Evolutionary conservation across 2,113 vertebrate genomes (phyloP).

Genomic region (Bos indicus): DNA sequence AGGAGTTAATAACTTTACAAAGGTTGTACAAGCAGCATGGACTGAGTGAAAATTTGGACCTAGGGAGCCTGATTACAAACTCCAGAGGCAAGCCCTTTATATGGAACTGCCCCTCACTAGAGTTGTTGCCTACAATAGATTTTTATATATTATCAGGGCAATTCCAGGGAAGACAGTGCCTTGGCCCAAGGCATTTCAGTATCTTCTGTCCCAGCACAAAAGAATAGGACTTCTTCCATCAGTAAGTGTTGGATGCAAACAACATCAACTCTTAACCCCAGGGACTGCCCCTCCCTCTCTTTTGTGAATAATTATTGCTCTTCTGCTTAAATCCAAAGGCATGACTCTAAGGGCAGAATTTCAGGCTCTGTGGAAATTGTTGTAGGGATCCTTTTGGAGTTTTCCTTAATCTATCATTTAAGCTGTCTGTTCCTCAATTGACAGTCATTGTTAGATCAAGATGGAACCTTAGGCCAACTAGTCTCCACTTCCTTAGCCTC

Average conservation of each 20-base stretch:
- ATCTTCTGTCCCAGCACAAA: not conserved
- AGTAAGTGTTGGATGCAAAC: not conserved
- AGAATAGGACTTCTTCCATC: not conserved
- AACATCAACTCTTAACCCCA: not conserved
- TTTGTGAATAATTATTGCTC: not conserved
- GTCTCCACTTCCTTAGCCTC: not conserved
- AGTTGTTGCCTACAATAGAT: not conserved
- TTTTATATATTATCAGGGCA: not conserved
- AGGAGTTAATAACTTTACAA: not conserved
- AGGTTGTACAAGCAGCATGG: not conserved
- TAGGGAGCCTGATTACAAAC: not conserved
- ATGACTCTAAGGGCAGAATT: not conserved
- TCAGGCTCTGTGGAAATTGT: not conserved
- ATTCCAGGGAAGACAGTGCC: not conserved
- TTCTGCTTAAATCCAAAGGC: not conserved
- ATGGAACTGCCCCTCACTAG: not conserved
- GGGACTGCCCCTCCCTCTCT: not conserved
- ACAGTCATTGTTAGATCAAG: not conserved
- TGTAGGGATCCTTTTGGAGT: not conserved
- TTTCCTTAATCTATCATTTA: not conserved
- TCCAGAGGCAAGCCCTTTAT: not conserved
- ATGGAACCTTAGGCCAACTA: not conserved
- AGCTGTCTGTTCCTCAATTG: not conserved
- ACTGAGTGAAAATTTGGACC: not conserved
- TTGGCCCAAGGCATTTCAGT: not conserved